Evolutionary conservation across 1,140 invertebrate species (phyloP).

Genomic region (Lucilia cuprina): DNA sequence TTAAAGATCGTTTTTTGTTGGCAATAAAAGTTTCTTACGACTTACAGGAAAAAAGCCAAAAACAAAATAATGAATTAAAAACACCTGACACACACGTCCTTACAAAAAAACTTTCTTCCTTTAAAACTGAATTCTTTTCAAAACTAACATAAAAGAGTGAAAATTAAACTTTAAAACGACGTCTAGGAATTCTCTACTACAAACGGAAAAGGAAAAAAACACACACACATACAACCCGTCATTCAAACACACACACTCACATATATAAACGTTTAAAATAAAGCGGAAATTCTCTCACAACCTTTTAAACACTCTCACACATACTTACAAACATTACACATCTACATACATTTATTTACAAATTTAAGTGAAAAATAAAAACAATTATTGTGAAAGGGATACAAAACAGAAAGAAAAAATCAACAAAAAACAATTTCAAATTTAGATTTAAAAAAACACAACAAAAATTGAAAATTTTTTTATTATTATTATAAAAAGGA

Average conservation of each 20-base stretch:
- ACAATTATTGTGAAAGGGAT: conserved; percentile 21
- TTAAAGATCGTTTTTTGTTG: too few species aligned
- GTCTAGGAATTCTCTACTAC: not conserved
- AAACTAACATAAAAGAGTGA: not conserved
- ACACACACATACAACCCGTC: conserved; percentile 44
- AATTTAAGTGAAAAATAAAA: not conserved
- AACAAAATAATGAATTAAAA: too few species aligned
- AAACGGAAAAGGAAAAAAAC: conserved; percentile 34
- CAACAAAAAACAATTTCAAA: conserved; percentile 18
- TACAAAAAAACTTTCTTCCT: too few species aligned
- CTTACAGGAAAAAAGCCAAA: too few species aligned
- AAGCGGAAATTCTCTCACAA: conserved; percentile 40
- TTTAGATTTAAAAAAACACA: conserved; percentile 40
- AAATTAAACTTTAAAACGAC: not conserved
- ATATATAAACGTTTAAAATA: conserved; percentile 33
- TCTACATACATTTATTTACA: conserved; percentile 25
- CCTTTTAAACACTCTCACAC: conserved; percentile 4
- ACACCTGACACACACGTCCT: too few species aligned
- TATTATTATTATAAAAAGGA: not conserved
- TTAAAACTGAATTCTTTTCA: not conserved
- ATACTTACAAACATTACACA: not conserved
- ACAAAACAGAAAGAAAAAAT: conserved; percentile 20
- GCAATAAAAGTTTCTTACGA: too few species aligned
- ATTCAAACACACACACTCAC: conserved; percentile 38
- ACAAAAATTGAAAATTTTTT: conserved; percentile 23